Percentiles rank a stretch among this genome's conserved stretches.
Conservation (phyloP, 2,797 vertebrate species). For the Chaenodraco wilsoni region DNA sequence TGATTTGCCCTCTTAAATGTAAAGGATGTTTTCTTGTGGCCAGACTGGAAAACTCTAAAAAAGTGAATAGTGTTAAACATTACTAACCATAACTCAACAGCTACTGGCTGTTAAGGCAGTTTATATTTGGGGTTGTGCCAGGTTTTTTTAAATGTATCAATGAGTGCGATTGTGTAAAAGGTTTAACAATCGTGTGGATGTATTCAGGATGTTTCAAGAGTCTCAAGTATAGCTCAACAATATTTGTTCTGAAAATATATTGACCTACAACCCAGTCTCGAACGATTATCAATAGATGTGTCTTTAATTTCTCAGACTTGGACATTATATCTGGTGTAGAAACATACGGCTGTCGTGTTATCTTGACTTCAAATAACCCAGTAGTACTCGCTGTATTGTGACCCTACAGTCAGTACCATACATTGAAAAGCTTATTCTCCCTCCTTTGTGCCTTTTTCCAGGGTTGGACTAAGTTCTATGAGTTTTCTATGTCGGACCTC, state of each 20-base stretch:
- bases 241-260: not conserved
- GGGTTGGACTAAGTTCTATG: slow-evolving; percentile 99
- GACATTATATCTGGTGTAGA: not conserved
- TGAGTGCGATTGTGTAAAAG: not conserved
- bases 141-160: not conserved
- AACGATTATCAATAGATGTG: not conserved
- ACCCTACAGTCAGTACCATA: not conserved
- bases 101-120: not conserved
- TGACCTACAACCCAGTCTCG: not conserved
- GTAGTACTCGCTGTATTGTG: not conserved
- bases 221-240: not conserved
- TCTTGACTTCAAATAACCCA: not conserved
- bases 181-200: not conserved
- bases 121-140: not conserved
- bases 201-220: not conserved
- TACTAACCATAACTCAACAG: not conserved
- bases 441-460: slow-evolving; percentile 63
- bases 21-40: not conserved
- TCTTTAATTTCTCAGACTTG: not conserved
- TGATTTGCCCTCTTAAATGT: not conserved
- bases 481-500: slow-evolving; percentile 96
- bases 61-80: not conserved
- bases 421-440: not conserved
- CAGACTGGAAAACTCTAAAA: not conserved
- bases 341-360: not conserved